phyloP scores from a whole-genome alignment of 2,888 invertebrate genomes.

The Drosophila yooni region DNA sequence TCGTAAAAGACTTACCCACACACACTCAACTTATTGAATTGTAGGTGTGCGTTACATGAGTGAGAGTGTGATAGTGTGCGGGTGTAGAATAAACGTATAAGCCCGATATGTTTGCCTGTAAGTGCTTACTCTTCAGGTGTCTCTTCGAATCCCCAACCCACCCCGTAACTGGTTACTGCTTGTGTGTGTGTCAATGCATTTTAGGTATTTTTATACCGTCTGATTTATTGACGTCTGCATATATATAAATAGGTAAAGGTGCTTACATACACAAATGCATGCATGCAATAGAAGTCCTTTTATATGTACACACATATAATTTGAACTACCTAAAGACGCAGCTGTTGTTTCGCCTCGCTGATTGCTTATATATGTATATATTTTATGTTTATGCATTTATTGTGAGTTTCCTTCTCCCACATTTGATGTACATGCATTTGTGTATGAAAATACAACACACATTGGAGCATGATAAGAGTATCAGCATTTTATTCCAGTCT shows the following conservation, averaged over 20 bases:
- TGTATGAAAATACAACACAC: slow-evolving; percentile 1
- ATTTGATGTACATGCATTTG: neutral
- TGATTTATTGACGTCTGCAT: slow-evolving; percentile 44
- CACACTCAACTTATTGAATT: slow-evolving; percentile 3
- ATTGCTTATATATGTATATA: slow-evolving; percentile 40
- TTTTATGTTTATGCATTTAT: neutral
- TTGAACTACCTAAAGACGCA: slow-evolving; percentile 35
- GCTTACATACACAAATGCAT: slow-evolving; percentile 1
- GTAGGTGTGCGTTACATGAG: slow-evolving; percentile 48
- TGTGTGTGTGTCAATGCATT: slow-evolving; percentile 41
- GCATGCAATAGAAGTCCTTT: slow-evolving; percentile 14
- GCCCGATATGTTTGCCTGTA: slow-evolving; percentile 33
- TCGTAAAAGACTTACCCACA: slow-evolving; percentile 1
- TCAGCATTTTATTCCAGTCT: slow-evolving; percentile 21
- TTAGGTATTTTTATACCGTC: slow-evolving; percentile 32
- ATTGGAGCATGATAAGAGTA: slow-evolving; percentile 36
- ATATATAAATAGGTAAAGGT: slow-evolving; percentile 10
- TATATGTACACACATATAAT: slow-evolving; percentile 3
- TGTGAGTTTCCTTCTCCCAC: slow-evolving; percentile 47
- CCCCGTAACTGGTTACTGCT: neutral
- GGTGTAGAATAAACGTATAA: slow-evolving; percentile 39
- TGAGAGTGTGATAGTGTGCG: slow-evolving; percentile 38
- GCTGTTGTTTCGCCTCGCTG: slow-evolving; percentile 66
- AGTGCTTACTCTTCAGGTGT: slow-evolving; percentile 47
- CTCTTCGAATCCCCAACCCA: slow-evolving; percentile 9